Base-by-base conservation (phyloP, 2,888 invertebrate genomes). In the Aporophyla nigra region DNA sequence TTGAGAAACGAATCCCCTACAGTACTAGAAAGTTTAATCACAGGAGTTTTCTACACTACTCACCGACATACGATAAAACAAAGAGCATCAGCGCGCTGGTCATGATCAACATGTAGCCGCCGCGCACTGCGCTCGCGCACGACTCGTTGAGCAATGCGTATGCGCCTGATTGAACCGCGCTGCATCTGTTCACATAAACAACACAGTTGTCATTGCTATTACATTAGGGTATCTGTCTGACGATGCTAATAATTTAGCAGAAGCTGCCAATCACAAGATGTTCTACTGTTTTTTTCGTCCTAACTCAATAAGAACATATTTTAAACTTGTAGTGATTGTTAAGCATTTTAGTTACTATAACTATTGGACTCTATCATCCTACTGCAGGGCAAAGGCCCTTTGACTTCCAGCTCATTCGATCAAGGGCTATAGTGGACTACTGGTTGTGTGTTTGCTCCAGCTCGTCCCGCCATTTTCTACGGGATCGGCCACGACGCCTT, bases 111-210 rank as follows among this genome's bases (percentile, higher is more conserved):
- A 86, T 75, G 76, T 88, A 89, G 43, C 67, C 72, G 2, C 81
- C 82, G 19, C 83, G 78, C 14, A 86, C 79, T 27, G 75, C 71
- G 10, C 77, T 67, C 5, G 86, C 69, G 63, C 88, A 88, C 1
- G 85, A 86, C 68, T 90, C 90, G 9, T 83, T 87, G 4, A 90
- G 78, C 33, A 90, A 70, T 1, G 85, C 82, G 66, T 85, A 90
- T 2, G 86, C 69, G 3, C 76, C 76, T 12, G 90, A 86, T n/a
- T 89, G 89, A 0, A 86, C 80, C 9, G 86, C 87, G 43, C 86
- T 86, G 76, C 82, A 90, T 73, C 90, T 90, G 53, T 59, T 79
- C 14, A 62, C 49, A 78, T n/a, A 62, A 78, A 70, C 27, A 33
- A 43, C 27, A 12, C 5, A 3, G 9, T 33, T 40, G 9, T 33